phyloP scores from a whole-genome alignment of 2,113 vertebrate species.

The Indri indri region DNA sequence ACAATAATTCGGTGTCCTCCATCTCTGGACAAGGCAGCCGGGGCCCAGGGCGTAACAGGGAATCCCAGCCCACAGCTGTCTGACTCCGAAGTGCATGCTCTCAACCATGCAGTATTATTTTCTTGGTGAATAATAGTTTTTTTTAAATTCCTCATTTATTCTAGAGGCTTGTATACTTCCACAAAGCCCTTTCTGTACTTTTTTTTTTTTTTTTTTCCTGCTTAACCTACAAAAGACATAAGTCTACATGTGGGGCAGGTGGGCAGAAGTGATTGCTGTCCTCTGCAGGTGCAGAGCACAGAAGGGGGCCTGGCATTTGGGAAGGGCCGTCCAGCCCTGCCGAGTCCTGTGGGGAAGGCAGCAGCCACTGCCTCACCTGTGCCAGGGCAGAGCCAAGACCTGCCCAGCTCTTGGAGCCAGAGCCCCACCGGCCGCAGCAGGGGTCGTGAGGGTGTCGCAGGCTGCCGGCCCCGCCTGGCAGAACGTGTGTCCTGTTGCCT shows the following conservation, averaged over 20 bases:
- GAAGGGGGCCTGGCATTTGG: not conserved
- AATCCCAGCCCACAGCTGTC: not conserved
- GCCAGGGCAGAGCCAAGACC: not conserved
- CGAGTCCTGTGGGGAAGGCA: not conserved
- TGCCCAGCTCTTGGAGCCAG: not conserved
- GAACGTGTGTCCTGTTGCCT: slow-evolving; percentile 81
- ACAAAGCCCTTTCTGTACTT: not conserved
- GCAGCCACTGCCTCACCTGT: not conserved
- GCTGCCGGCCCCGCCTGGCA: slow-evolving; percentile 52
- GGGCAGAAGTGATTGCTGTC: accelerated
- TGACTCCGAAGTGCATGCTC: not conserved
- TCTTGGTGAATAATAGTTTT: not conserved
- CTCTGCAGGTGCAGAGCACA: not conserved
- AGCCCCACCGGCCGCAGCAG: accelerated
- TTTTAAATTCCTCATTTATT: not conserved
- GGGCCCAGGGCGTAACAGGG: not conserved
- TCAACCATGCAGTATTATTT: not conserved
- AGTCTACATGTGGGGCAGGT: not conserved
- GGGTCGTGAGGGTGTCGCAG: accelerated
- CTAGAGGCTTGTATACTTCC: not conserved
- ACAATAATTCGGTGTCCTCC: not conserved
- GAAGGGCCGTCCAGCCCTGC: not conserved
- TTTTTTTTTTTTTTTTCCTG: not conserved
- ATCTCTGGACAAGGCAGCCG: not conserved
- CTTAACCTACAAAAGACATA: not conserved